Conservation (phyloP, 2,113 vertebrate species). For the Mustela nigripes region DNA sequence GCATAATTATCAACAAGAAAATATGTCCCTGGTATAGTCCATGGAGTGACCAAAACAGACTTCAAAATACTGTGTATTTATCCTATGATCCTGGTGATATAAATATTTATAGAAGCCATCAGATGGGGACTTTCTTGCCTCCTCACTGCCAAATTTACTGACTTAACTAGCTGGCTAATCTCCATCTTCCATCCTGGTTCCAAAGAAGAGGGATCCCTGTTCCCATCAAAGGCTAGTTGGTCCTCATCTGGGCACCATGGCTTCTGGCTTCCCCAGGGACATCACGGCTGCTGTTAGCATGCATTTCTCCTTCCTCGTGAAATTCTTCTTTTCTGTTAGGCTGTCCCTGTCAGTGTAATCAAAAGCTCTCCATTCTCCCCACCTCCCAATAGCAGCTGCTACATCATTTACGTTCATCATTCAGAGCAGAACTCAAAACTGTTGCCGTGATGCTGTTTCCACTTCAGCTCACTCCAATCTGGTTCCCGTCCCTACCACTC, state of each 20-base stretch:
- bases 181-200: neutral
- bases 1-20: neutral
- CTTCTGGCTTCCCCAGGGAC: neutral
- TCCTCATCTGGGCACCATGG: neutral
- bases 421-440: neutral
- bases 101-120: neutral
- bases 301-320: neutral
- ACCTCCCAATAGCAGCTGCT: neutral
- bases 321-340: neutral
- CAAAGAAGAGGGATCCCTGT: neutral
- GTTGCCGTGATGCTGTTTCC: neutral
- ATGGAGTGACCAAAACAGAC: neutral
- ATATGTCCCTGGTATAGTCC: neutral
- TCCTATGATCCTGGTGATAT: neutral
- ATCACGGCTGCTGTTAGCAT: rapidly evolving
- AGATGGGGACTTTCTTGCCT: neutral
- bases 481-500: neutral
- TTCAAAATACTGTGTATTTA: neutral
- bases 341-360: neutral
- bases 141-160: neutral
- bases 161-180: neutral
- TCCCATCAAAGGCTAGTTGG: rapidly evolving
- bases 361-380: neutral
- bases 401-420: neutral
- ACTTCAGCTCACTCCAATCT: neutral